Base-by-base conservation (phyloP, 30 jellyfish, hydroid and myxozoan species). In the Morbakka virulenta region DNA sequence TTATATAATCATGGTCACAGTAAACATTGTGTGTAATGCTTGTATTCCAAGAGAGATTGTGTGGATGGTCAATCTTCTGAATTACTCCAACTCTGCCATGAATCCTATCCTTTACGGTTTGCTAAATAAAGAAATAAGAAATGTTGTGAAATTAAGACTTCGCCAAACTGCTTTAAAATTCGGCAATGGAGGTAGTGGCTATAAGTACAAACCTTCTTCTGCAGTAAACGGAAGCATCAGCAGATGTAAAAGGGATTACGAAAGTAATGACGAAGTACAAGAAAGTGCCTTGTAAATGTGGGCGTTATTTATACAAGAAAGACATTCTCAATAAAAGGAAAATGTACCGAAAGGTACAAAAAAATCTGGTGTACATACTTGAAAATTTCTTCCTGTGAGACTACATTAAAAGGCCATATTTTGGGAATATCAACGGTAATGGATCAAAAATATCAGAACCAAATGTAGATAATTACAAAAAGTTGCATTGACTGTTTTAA, bases 81-180 rank as follows among this genome's bases (percentile, higher is more conserved):
- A 81, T 52, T 89, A 80, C 48, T 76, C 91, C 3, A 80, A 65
- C 22, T 77, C 92, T 22, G 81, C 97, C 29, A 64, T 89, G 69
- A 82, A 89, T 53, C 97, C 97, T 34, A 82, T 89, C 30, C 74
- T 89, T 70, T 89, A 89, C 62, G 97, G 97, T 69, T 76, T 88
- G 25, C 70, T 88, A 1, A 88, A 88, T 77, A 73, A 75, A 12
- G 91, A 82, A 12, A 86, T 88, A 24, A 82, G 96, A 29, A 83
- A 67, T 41, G 92, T 74, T 52, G 69, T 86, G 14, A 52, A 62
- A 52, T 67, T 66, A 63, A 17, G 75, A 0, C 72, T 85, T 20
- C 41, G 82, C 32, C 76, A 68, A 28, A 28, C 77, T 1, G 65
- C 75, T 11, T 11, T 75, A 66, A 73, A 64, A 53, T 75, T 77